These are phyloP conservation scores for Ginglymostoma cirratum DNA, from an alignment of 2,113 vertebrate species.

Conservation along the genomic window DNA sequence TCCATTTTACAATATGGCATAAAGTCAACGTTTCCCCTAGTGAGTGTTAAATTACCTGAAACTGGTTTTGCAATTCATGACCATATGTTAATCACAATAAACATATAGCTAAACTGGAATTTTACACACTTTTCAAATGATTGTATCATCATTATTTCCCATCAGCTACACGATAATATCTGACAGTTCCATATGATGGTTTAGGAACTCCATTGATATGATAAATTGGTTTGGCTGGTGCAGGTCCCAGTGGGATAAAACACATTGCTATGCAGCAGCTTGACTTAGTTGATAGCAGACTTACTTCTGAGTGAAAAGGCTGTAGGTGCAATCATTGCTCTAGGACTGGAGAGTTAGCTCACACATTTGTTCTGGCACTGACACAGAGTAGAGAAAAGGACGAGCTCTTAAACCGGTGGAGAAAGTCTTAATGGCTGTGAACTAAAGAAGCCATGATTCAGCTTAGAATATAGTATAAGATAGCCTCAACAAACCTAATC, in stretches of 20 bases:
- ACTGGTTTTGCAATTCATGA: not conserved
- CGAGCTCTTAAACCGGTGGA: not conserved
- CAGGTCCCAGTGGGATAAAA: not conserved
- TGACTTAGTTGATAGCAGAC: not conserved
- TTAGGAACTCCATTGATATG: not conserved
- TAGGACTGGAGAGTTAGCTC: not conserved
- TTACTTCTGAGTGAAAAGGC: not conserved
- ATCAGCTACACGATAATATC: not conserved
- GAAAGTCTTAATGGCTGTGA: not conserved
- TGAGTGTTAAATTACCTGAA: not conserved
- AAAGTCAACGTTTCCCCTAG: not conserved
- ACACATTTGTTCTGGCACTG: not conserved
- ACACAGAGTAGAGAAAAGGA: not conserved
- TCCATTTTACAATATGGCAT: not conserved
- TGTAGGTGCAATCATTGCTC: not conserved
- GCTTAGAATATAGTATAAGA: not conserved
- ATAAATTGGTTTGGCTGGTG: not conserved
- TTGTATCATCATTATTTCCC: not conserved
- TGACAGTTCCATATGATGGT: conserved; percentile 2
- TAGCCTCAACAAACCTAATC: not conserved
- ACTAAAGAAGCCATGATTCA: not conserved
- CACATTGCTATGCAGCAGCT: not conserved
- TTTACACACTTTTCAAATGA: not conserved
- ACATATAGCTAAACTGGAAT: not conserved
- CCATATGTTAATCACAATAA: not conserved